A percentile compares a stretch with the other conserved stretches of the same genome.
These are phyloP conservation scores for Carlito syrichta DNA, from an alignment of 2,113 vertebrate genomes.

Conservation along the genomic window DNA sequence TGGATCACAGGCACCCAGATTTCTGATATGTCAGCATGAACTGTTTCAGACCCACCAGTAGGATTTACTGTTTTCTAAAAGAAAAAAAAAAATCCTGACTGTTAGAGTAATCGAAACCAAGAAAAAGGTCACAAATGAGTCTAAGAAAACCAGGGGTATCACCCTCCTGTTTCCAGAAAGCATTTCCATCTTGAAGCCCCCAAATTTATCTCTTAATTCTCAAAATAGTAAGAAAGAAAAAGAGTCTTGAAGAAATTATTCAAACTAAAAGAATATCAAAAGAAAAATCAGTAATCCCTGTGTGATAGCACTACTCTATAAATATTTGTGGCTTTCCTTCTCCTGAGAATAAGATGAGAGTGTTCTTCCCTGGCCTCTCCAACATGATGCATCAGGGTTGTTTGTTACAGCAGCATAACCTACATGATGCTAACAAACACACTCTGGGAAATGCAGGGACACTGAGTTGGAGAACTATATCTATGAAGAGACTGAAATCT, in stretches of 20 bases:
- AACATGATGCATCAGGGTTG: too few species aligned
- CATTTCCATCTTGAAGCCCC: background rate
- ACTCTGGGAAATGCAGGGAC: background rate
- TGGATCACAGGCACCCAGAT: too few species aligned
- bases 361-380: background rate
- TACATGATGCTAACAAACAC: fast-evolving
- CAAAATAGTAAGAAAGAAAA: background rate
- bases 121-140: background rate
- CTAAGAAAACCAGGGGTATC: background rate
- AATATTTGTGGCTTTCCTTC: background rate
- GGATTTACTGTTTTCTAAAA: background rate
- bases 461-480: background rate
- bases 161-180: background rate
- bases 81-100: background rate
- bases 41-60: background rate
- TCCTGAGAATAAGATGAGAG: background rate
- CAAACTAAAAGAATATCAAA: background rate
- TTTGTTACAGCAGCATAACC: background rate
- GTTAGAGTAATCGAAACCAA: background rate
- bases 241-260: background rate
- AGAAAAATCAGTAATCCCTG: background rate
- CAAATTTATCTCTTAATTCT: background rate
- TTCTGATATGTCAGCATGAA: background rate
- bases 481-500: background rate
- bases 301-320: background rate